Percentiles rank a stretch among this genome's conserved stretches.
Conservation (phyloP, 2,888 invertebrate species). For the Euzetes globulus region DNA sequence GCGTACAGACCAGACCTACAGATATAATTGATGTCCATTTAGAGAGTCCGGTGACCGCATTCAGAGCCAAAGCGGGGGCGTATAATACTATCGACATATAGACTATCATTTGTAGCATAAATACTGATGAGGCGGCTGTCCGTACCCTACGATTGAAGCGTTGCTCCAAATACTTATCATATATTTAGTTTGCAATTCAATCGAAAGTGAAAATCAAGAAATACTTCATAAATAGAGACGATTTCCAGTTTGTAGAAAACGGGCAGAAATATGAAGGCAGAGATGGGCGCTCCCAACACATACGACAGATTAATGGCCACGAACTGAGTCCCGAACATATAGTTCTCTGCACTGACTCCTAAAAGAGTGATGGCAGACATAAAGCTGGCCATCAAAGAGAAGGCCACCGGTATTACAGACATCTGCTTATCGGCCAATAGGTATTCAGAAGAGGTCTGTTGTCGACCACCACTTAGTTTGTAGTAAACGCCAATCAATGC, state of each 20-base stretch:
- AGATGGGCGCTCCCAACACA: slow-evolving; percentile 66
- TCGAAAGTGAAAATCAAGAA: neutral
- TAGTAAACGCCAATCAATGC: slow-evolving; percentile 70
- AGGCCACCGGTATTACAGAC: slow-evolving; percentile 38
- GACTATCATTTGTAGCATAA: slow-evolving; percentile 78
- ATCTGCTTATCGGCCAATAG: slow-evolving; percentile 39
- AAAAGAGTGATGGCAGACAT: slow-evolving; percentile 40
- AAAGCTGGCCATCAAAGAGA: slow-evolving; percentile 40
- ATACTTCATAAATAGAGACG: slow-evolving; percentile 76
- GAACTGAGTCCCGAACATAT: slow-evolving; percentile 57
- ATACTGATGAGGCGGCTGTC: slow-evolving; percentile 69
- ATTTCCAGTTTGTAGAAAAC: slow-evolving; percentile 74
- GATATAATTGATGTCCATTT: slow-evolving; percentile 64
- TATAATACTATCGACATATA: slow-evolving; percentile 80
- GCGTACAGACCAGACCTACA: slow-evolving; percentile 69
- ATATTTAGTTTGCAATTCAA: neutral
- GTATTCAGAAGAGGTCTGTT: slow-evolving; percentile 62
- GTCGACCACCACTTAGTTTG: slow-evolving; percentile 72
- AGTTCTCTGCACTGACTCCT: slow-evolving; percentile 40
- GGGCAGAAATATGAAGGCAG: slow-evolving; percentile 68
- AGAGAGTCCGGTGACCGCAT: slow-evolving; percentile 67
- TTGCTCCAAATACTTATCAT: slow-evolving; percentile 69
- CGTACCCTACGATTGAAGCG: slow-evolving; percentile 72
- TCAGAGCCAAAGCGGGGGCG: slow-evolving; percentile 80
- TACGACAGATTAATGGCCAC: slow-evolving; percentile 67